Percentiles rank a stretch among this genome's conserved stretches.
These are phyloP conservation scores for Ictidomys tridecemlineatus DNA, from an alignment of 2,113 vertebrate species.

Conservation along the genomic window DNA sequence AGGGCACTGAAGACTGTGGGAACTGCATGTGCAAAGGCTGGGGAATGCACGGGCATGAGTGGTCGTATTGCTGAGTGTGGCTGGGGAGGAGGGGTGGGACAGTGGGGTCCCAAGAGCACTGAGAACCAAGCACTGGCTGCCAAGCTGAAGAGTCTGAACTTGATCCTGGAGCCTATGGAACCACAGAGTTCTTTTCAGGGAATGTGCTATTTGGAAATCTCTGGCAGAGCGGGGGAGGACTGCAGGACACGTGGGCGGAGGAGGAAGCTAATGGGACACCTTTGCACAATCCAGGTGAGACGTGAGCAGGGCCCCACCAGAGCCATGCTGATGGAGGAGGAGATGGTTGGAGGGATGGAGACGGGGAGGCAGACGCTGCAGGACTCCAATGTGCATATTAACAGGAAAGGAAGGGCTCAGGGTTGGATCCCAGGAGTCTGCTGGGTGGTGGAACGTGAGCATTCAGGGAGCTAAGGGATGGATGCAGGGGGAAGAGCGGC, in stretches of 20 bases:
- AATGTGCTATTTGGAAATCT: constrained; percentile 16
- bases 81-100: fast-evolving
- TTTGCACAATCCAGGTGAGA: neutral
- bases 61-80: neutral
- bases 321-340: neutral
- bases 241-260: no score
- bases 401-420: neutral
- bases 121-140: neutral
- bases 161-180: constrained; percentile 11
- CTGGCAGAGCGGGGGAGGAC: neutral
- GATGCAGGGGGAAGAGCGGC: no score
- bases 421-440: neutral
- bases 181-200: constrained; percentile 34
- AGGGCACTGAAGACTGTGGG: neutral
- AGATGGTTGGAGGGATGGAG: neutral
- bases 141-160: constrained; percentile 22
- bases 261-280: no score
- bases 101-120: neutral
- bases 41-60: neutral
- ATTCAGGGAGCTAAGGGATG: neutral
- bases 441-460: neutral
- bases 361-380: neutral
- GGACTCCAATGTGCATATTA: neutral
- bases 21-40: neutral
- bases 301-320: neutral